Conservation (phyloP, 1,140 invertebrate genomes). For the Scylla paramamosain region DNA sequence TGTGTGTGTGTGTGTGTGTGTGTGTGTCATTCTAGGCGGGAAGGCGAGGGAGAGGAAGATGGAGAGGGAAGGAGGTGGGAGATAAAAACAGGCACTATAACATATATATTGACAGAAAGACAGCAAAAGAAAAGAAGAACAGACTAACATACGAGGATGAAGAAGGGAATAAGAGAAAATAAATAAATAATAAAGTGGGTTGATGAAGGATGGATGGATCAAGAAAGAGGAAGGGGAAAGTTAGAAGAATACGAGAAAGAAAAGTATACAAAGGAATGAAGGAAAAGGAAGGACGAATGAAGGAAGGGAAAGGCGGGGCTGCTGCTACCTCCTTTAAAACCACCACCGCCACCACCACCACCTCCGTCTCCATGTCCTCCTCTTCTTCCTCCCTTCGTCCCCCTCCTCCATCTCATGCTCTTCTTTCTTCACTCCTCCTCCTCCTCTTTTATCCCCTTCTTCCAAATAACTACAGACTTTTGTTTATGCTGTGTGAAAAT, state of each 20-base stretch:
- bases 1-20: slow-evolving; percentile 52
- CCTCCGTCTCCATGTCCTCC: not conserved
- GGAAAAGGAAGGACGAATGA: no score
- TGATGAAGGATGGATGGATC: no score
- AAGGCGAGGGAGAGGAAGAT: not conserved
- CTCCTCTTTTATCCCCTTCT: not conserved
- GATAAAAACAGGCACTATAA: not conserved
- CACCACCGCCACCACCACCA: not conserved
- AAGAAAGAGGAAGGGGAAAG: no score
- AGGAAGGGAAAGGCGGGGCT: no score
- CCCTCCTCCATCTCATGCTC: not conserved
- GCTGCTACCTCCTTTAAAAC: not conserved
- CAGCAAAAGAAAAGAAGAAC: not conserved
- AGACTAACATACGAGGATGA: not conserved
- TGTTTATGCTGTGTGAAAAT: no score
- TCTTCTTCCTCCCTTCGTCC: not conserved
- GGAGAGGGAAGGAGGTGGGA: not conserved
- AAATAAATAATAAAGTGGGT: no score
- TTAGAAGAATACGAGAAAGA: no score
- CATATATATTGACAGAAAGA: not conserved
- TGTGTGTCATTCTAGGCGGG: slow-evolving; percentile 3
- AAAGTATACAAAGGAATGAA: no score
- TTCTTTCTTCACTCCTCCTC: not conserved
- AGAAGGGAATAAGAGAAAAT: no score
- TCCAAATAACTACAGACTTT: no score